phyloP scores from a whole-genome alignment of 2,888 invertebrate species.

The Dione vanillae region DNA sequence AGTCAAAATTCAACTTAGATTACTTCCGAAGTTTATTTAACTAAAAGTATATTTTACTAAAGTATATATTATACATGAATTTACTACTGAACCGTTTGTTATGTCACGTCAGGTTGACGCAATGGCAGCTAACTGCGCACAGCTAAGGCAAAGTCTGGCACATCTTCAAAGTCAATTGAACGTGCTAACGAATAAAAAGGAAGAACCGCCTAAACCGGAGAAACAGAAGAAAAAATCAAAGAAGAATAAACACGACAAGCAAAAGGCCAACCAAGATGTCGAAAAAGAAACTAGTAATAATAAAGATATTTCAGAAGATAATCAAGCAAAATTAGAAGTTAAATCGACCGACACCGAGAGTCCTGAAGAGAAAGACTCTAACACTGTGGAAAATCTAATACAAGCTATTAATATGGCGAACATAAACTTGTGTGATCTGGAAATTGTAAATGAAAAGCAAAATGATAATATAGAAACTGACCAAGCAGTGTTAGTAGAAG shows the following conservation, averaged over 20 bases:
- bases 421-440: constrained; percentile 63
- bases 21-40: background rate
- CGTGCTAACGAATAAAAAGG: constrained; percentile 67
- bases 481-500: constrained; percentile 53
- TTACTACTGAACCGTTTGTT: background rate
- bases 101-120: constrained; percentile 76
- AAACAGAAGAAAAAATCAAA: constrained; percentile 76
- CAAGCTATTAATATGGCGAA: constrained; percentile 70
- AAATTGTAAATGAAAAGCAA: constrained; percentile 28
- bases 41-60: too few species aligned
- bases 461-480: background rate
- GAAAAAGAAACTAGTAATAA: constrained; percentile 37
- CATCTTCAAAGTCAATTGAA: constrained; percentile 84
- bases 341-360: constrained; percentile 47
- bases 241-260: constrained; percentile 64
- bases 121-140: constrained; percentile 85
- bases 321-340: constrained; percentile 47
- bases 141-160: constrained; percentile 84
- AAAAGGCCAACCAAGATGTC: constrained; percentile 53
- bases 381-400: constrained; percentile 67
- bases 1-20: too few species aligned
- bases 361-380: constrained; percentile 60
- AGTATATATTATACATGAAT: too few species aligned
- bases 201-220: constrained; percentile 69
- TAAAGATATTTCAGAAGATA: constrained; percentile 43